A percentile compares a stretch with the other conserved stretches of the same genome.
phyloP scores from a whole-genome alignment of 2,113 vertebrate genomes.

The Platichthys stellatus region DNA sequence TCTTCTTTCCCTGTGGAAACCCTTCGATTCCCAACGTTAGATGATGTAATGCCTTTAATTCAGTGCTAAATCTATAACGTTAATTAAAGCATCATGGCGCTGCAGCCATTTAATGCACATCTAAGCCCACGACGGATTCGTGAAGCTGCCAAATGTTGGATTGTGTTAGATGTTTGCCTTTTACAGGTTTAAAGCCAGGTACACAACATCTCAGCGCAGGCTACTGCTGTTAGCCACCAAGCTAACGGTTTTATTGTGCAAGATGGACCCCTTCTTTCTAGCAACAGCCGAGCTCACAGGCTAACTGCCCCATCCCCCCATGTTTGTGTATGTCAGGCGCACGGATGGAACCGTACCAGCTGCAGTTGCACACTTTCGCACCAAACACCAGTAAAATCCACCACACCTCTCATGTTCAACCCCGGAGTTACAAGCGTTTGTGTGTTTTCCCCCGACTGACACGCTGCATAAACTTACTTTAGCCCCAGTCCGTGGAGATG shows the following conservation, averaged over 20 bases:
- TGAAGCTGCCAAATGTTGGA: neutral
- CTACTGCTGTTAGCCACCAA: slow-evolving; percentile 56
- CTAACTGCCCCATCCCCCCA: slow-evolving; percentile 82
- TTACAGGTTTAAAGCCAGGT: slow-evolving; percentile 21
- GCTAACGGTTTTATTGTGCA: slow-evolving; percentile 81
- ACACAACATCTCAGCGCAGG: slow-evolving; percentile 54
- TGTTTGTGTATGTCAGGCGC: slow-evolving; percentile 78
- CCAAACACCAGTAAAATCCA: neutral
- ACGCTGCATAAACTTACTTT: slow-evolving; percentile 89
- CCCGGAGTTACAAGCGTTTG: neutral
- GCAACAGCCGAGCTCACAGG: slow-evolving; percentile 71
- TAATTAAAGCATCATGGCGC: slow-evolving; percentile 10
- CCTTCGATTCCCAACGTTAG: slow-evolving; percentile 15
- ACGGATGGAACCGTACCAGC: slow-evolving; percentile 56
- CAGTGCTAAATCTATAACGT: slow-evolving; percentile 43
- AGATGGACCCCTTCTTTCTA: slow-evolving; percentile 83
- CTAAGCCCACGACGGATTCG: neutral
- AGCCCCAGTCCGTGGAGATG: slow-evolving; percentile 97
- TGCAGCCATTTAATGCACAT: neutral
- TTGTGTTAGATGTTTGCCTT: neutral
- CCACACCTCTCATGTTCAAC: neutral
- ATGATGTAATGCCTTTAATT: slow-evolving; percentile 72
- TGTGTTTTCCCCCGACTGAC: slow-evolving; percentile 48
- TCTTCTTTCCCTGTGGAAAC: neutral
- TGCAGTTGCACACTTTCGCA: slow-evolving; percentile 37